Evolutionary conservation across 2,113 vertebrate species (phyloP), one percentile per base, ranked within the genome.

Genomic region (Asarcornis scutulata): DNA sequence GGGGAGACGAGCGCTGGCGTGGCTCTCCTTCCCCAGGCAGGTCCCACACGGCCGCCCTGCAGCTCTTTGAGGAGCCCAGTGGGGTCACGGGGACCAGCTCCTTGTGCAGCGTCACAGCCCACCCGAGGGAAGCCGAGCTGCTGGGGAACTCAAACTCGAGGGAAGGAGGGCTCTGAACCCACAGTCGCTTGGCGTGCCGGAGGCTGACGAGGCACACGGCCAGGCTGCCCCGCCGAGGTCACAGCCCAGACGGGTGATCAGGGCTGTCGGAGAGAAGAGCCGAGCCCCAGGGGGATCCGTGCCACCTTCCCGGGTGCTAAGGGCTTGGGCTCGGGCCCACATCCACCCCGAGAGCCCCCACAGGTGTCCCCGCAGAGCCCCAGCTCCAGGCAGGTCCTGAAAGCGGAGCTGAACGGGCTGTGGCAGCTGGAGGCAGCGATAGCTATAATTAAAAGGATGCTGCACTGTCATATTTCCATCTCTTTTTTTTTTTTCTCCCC

Each of bases 201-300:
- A 42, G 44, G 53, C 74, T 53, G 53, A 32, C 0, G 2, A 64
- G 60, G 74, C 46, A 68, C 38, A 84, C 79, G 50, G 31, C 63
- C n/a, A 68, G 59, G 58, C 5, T 36, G 53, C 81, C 85, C 44
- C 44, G 48, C 86, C 31, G 53, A 86, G 58, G 72, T 68, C 67
- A 60, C 75, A 71, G 63, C 50, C n/a, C 1, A 0, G 40, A 31
- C 0, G 0, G 50, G 26, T 36, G 31, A 15, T 20, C 8, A 16
- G 42, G 40, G n/a, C 55, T 29, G 25, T 26, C 50, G 71, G 1
- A 20, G 32, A 63, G 29, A 0, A 7, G 18, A 80, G 40, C 22
- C 0, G 2, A 27, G 63, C 8, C n/a, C 66, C 23, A 25, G 59
- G 76, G 56, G 9, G 31, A 9, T 55, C 40, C n/a, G 63, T 12